These are phyloP conservation scores for Acleris holmiana DNA, from an alignment of 2,888 invertebrate species.

Conservation along the genomic window DNA sequence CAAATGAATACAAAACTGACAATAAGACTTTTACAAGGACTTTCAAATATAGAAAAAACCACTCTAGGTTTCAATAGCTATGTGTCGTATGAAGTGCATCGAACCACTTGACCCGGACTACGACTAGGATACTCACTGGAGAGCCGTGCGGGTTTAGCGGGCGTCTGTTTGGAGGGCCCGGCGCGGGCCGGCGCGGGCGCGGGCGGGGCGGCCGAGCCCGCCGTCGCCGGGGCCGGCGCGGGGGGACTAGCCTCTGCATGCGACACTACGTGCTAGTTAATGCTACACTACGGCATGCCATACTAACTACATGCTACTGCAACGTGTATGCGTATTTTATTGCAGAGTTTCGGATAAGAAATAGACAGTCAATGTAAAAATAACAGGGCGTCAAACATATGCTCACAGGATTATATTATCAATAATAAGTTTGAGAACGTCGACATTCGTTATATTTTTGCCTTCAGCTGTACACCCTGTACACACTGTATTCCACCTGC, in stretches of 20 bases:
- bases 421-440: too few relatives aligned
- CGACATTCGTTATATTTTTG: too few relatives aligned
- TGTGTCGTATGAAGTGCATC: not conserved
- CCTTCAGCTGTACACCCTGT: too few relatives aligned
- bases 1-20: too few relatives aligned
- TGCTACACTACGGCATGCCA: conserved; percentile 50
- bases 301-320: conserved; percentile 51
- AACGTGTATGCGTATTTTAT: conserved; percentile 5
- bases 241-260: conserved; percentile 66
- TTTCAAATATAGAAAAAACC: too few relatives aligned
- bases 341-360: too few relatives aligned
- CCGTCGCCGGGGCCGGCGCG: conserved; percentile 43
- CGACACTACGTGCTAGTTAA: conserved; percentile 81
- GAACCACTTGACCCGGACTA: conserved; percentile 11
- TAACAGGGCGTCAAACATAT: too few relatives aligned
- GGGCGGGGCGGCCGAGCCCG: conserved; percentile 44
- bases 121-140: conserved; percentile 72
- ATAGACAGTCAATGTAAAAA: too few relatives aligned
- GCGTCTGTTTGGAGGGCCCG: conserved; percentile 71
- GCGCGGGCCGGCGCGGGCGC: conserved; percentile 47
- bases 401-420: too few relatives aligned
- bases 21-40: too few relatives aligned
- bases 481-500: too few relatives aligned
- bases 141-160: conserved; percentile 76
- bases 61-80: too few relatives aligned